Evolutionary conservation across 2,888 invertebrate genomes (phyloP), one percentile per base, ranked within the genome.

Genomic region (Pyrrhia umbra): DNA sequence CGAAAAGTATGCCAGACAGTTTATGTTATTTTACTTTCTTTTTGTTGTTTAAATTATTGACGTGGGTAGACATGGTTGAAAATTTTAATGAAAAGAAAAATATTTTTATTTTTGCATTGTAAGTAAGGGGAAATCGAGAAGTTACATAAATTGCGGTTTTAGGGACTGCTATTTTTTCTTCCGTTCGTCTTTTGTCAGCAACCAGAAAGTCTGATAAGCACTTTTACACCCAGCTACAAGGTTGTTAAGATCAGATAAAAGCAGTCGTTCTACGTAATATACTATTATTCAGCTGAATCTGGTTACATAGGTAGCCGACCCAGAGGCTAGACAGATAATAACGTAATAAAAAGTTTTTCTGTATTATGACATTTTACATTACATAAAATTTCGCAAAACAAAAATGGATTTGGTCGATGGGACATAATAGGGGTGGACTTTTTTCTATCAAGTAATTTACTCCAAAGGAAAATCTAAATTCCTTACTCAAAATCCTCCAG

Each of bases 1-100:
- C 63, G 34, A 54, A 63, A 59, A 64, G 69, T 71, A 68, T 51
- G 50, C 34, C 40, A 45, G 50, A 49, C 34, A 16, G 45, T 62
- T 68, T 62, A 42, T 40, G 43, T 56, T 30, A 2, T 3, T 30
- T 30, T 30, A 27, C 9, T 42, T 52, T 4, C 27, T 49, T 1
- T 46, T 21, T 55, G 50, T 61, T 54, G 25, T 46, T 25, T 13
- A 45, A 49, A 37, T 10, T 10, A 49, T 39, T 27, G 66, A 52
- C 13, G 16, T 34, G 21, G 39, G 5, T 30, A 21, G 34, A 20
- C 18, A 5, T 27, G n/a, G 23, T 64, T 25, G 45, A 30, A 68
- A 67, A 58, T 39, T 20, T 39, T 15, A 27, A 57, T 40, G 39
- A 5, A 25, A 51, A n/a, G 6, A 10, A 34, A 21, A 9, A 42